Base-by-base conservation (phyloP, 2,888 invertebrate genomes). In the Arrhopalites spinosus region DNA sequence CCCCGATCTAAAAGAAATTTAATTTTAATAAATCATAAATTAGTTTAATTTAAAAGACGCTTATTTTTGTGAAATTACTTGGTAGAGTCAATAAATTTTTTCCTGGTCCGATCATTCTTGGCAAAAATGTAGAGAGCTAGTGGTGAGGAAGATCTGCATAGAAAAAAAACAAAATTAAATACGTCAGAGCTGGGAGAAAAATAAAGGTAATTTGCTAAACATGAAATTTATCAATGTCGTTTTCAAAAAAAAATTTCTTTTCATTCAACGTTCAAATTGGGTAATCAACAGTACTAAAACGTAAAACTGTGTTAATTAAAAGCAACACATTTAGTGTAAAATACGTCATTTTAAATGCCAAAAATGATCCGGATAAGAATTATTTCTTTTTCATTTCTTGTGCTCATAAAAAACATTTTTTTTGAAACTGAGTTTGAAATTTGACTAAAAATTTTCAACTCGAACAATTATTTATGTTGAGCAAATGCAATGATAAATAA, bases 81-180 rank as follows among this genome's bases (percentile, higher is more conserved):
- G 90, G 94, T 93, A 85, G 91, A 90, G 76, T 88, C 86, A 82
- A 91, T 84, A 83, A 97, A 87, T 84, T 89, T 88, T 74, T 90
- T 86, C 76, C 89, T 83, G 79, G 90, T 87, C 74, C 86, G 86
- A 79, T 87, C 86, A 82, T 90, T 89, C 76, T 87, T 89, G 76
- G 91, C 89, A 89, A 97, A 98, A 83, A 94, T 87, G 88, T 98
- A 98, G 85, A 95, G 84, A 79, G 93, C 91, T 86, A 98, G 88
- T 79, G 97, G 95, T 87, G 95, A 95, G 85, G 95, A 7, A 7
- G 3, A 94, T 87, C 94, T 92, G 87, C 85, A n/a, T n/a, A 85
- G 56, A 29, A 17, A 0, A 47, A 59, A 59, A 59, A 45, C 59
- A 45, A 27, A 61, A 27, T 29, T 23, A 61, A 56, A 25, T 23